phyloP scores from a whole-genome alignment of 2,797 vertebrate species.

The Anguilla obscura region DNA sequence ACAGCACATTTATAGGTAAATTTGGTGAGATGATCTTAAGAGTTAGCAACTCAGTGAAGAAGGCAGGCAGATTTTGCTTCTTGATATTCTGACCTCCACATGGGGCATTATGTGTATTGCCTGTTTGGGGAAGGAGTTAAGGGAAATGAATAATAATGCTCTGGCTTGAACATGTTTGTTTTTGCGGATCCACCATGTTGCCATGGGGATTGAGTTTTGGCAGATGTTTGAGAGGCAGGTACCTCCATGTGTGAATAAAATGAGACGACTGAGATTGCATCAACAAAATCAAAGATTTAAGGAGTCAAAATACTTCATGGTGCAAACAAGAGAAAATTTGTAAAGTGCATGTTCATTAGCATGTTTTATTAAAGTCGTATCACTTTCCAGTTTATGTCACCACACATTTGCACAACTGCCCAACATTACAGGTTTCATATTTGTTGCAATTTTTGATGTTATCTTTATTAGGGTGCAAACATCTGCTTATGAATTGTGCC shows the following conservation, averaged over 20 bases:
- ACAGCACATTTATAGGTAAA: no score
- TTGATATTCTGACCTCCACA: not conserved
- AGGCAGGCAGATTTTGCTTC: no score
- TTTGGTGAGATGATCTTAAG: not conserved
- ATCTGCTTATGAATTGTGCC: no score
- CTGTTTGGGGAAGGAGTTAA: not conserved
- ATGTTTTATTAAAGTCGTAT: not conserved
- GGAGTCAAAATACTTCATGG: not conserved
- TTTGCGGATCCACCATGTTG: not conserved
- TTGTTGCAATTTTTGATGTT: no score
- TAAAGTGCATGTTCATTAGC: no score
- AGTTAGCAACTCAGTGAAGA: not conserved
- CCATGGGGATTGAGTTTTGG: not conserved
- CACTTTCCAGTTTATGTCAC: not conserved
- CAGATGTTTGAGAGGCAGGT: not conserved
- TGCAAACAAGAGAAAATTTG: not conserved
- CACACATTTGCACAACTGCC: not conserved
- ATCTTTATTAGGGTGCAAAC: no score
- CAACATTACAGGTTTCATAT: not conserved
- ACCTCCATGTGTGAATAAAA: not conserved
- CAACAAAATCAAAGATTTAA: not conserved
- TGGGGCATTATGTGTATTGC: not conserved
- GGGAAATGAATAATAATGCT: not conserved
- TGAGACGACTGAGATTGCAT: not conserved
- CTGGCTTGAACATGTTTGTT: not conserved